phyloP scores from a whole-genome alignment of 2,113 vertebrate genomes.

The Mobula hypostoma region DNA sequence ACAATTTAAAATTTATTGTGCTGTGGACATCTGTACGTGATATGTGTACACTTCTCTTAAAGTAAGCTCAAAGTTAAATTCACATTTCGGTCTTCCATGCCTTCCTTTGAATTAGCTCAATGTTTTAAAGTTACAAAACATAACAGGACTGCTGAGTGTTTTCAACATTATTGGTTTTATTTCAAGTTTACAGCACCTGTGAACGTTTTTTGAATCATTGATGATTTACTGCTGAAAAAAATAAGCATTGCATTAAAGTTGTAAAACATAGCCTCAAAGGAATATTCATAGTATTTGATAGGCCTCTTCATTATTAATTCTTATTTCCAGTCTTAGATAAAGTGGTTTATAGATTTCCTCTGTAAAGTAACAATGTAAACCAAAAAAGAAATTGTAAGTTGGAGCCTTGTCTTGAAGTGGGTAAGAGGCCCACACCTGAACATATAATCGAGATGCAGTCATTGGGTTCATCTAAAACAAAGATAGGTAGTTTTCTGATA shows the following conservation, averaged over 20 bases:
- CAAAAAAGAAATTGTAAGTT: neutral
- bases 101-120: too few species aligned
- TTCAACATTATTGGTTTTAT: too few species aligned
- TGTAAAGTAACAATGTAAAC: neutral
- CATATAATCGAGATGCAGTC: neutral
- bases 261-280: constrained; percentile 10
- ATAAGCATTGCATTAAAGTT: neutral
- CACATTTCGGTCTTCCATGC: too few species aligned
- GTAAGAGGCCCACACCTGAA: neutral
- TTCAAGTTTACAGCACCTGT: too few species aligned
- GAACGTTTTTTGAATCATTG: neutral
- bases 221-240: neutral
- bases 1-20: too few species aligned
- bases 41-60: too few species aligned
- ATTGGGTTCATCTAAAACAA: too few species aligned
- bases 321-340: neutral
- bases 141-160: too few species aligned
- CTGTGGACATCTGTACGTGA: too few species aligned
- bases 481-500: too few species aligned
- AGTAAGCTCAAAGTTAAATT: too few species aligned
- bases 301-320: neutral
- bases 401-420: neutral
- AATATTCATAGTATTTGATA: neutral
- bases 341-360: neutral
- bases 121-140: too few species aligned